Percentiles rank a stretch among this genome's conserved stretches.
Evolutionary conservation across 2,113 vertebrate genomes (phyloP).

Genomic region (Scomber japonicus): DNA sequence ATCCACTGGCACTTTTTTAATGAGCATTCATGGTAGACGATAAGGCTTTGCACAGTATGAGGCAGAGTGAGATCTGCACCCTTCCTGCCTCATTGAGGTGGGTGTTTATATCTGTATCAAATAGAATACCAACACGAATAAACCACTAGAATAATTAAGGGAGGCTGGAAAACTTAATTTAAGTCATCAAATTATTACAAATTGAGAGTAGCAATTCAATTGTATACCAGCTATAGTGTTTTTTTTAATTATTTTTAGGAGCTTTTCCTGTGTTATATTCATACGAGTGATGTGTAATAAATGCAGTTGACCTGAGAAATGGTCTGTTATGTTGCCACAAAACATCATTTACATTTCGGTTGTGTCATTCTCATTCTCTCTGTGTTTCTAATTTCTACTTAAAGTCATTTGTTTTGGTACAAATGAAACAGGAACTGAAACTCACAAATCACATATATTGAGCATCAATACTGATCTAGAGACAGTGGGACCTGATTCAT

Average conservation of each 20-base stretch:
- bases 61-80: neutral
- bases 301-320: neutral
- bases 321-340: neutral
- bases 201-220: neutral
- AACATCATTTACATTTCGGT: neutral
- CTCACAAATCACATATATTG: neutral
- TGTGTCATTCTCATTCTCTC: neutral
- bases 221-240: neutral
- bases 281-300: neutral
- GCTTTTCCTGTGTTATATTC: neutral
- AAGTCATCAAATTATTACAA: neutral
- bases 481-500: neutral
- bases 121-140: neutral
- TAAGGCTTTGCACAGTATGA: neutral
- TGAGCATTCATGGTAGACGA: conserved; percentile 33
- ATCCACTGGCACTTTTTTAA: conserved; percentile 51
- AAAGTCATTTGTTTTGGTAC: neutral
- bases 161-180: neutral
- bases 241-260: too few relatives aligned
- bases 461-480: neutral
- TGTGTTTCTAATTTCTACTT: neutral
- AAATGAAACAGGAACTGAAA: neutral
- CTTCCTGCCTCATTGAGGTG: neutral
- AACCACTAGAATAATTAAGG: neutral
- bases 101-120: neutral